Base-by-base conservation (phyloP, 2,113 vertebrate genomes). In the Scartelaos histophorus region DNA sequence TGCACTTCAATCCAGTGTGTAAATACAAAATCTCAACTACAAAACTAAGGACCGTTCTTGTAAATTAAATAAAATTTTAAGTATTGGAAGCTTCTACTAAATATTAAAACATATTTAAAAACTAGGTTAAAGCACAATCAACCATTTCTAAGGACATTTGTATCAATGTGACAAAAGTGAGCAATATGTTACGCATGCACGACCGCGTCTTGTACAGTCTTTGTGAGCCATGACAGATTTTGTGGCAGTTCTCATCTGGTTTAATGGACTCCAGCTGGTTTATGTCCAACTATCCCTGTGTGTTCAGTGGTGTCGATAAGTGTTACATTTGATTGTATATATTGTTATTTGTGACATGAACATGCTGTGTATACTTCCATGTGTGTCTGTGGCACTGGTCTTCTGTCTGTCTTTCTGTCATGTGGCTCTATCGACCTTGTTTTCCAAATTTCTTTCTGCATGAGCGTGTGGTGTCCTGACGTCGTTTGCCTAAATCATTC, bases 251-350 rank as follows among this genome's bases (percentile, higher is more conserved):
- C 47, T 57, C n/a, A 68, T 66, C 51, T 46, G 49, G 71, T 60
- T 49, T 45, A 38, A 65, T 58, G 68, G 72, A 71, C 64, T 68
- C 66, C 46, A 45, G 15, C 43, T 70, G 54, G 79, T 21, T 51
- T 79, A 25, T 3, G 54, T 75, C 69, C 72, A 12, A 45, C 78
- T 71, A n/a, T 54, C 19, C n/a, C 75, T 68, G 73, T 81, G 79
- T 81, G 72, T 62, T 61, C 38, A 75, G 75, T 82, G 74, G 71
- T 34, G 82, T 90, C 66, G 2, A 47, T 83, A 73, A 66, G 58
- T 86, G 84, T 87, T 72, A 85, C 51, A 82, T 90, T 75, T 17
- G 1, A 65, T 68, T 88, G 83, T 81, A 87, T 66, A 86, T 87
- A 88, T 81, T 79, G 79, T 67, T 57, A 58, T 76, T 51, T 80